These are phyloP conservation scores for Danaus chrysippus DNA, from an alignment of 2,888 invertebrate genomes.

Conservation along the genomic window DNA sequence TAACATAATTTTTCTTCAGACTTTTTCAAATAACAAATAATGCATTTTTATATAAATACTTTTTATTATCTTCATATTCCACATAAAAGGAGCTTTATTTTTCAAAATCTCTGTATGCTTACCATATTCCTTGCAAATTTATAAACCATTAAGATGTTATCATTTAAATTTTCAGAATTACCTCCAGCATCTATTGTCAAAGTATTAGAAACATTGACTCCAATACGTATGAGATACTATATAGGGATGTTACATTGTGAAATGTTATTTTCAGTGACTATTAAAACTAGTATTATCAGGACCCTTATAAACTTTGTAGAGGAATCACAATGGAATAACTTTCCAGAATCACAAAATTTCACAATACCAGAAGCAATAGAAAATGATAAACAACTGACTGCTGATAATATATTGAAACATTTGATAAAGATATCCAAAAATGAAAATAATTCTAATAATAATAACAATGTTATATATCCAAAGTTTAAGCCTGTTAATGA, in stretches of 20 bases:
- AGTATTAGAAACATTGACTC: constrained; percentile 58
- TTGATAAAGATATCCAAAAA: constrained; percentile 42
- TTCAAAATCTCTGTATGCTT: neutral
- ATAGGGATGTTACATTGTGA: constrained; percentile 46
- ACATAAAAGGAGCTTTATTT: neutral
- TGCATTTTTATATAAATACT: too few relatives aligned
- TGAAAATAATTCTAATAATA: constrained; percentile 13
- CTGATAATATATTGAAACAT: constrained; percentile 42
- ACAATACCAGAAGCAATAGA: constrained; percentile 8
- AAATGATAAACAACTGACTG: constrained; percentile 37
- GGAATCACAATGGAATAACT: constrained; percentile 34
- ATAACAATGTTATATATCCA: constrained; percentile 33
- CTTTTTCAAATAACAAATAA: too few relatives aligned
- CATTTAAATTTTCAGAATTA: constrained; percentile 50
- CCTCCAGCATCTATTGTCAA: constrained; percentile 50
- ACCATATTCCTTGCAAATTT: too few relatives aligned
- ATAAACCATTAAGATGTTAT: neutral
- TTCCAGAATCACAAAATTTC: constrained; percentile 1
- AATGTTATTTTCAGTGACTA: constrained; percentile 36
- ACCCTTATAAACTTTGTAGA: constrained; percentile 50
- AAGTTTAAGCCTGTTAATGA: constrained; percentile 39
- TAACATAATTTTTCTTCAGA: too few relatives aligned
- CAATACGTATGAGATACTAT: constrained; percentile 55
- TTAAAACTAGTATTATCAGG: constrained; percentile 48
- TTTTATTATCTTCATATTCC: neutral